A percentile compares a stretch with the other conserved stretches of the same genome.
These are phyloP conservation scores for Penelope pileata DNA, from an alignment of 2,113 vertebrate species.

Conservation along the genomic window DNA sequence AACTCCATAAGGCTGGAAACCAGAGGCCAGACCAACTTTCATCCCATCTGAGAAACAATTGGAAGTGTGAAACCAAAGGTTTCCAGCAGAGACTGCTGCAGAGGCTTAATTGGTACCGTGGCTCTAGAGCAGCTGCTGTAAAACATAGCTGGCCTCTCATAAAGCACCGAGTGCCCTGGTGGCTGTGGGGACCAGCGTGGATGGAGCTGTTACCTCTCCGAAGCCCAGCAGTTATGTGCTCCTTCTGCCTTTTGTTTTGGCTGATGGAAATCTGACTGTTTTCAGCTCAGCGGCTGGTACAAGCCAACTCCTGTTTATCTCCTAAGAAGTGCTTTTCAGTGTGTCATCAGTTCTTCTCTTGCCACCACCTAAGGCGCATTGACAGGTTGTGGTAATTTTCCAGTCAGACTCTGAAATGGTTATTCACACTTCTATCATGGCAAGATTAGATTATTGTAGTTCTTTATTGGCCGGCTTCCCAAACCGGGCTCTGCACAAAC, in stretches of 20 bases:
- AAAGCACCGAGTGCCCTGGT: background rate
- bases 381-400: conserved; percentile 51
- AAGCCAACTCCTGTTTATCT: background rate
- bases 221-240: background rate
- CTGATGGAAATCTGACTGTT: background rate
- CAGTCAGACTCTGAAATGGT: conserved; percentile 41
- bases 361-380: background rate
- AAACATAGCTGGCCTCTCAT: background rate
- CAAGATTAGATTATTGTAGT: conserved; percentile 64
- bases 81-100: conserved; percentile 39
- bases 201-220: background rate
- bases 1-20: background rate
- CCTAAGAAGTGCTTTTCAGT: background rate
- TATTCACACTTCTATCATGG: conserved; percentile 42
- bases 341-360: background rate
- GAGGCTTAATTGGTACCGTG: background rate
- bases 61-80: conserved; percentile 12
- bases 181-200: background rate
- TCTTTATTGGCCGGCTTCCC: conserved; percentile 42
- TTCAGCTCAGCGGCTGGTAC: accelerated
- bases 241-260: background rate
- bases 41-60: background rate
- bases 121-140: background rate
- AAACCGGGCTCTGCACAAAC: conserved; percentile 35
- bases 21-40: background rate